phyloP scores from a whole-genome alignment of 1,140 invertebrate genomes.

The Brachionus asplanchnoidis region DNA sequence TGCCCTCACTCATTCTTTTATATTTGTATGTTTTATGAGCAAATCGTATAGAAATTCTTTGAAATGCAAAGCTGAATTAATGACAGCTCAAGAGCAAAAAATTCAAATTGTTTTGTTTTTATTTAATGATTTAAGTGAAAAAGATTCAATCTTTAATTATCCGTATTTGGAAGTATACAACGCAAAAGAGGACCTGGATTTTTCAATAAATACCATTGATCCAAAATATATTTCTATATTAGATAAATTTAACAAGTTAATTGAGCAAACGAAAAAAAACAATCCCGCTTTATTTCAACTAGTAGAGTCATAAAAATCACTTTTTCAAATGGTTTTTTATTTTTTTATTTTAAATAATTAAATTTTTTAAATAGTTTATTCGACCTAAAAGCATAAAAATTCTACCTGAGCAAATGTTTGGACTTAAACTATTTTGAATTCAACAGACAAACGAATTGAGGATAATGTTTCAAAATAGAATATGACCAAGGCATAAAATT shows the following conservation, averaged over 20 bases:
- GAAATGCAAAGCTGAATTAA: constrained; percentile 13
- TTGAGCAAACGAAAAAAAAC: not conserved
- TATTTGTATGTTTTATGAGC: constrained; percentile 8
- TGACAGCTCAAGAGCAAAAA: not conserved
- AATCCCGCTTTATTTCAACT: not conserved
- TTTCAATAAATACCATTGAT: not conserved
- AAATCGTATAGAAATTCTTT: not conserved
- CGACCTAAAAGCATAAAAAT: no score
- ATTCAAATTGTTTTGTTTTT: not conserved
- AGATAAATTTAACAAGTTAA: not conserved
- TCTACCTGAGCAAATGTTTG: no score
- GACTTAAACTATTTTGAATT: no score
- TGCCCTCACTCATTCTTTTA: not conserved
- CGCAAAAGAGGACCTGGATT: not conserved
- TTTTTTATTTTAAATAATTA: no score
- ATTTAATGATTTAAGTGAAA: not conserved
- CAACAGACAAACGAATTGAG: no score
- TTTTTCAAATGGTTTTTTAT: no score
- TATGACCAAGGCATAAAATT: no score
- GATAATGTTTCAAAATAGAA: no score
- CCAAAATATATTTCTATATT: not conserved
- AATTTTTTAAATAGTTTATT: no score
- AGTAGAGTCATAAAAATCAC: not conserved
- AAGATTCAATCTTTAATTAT: not conserved
- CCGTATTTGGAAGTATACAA: not conserved